These are phyloP conservation scores for Brachyhypopomus occidentalis DNA, from an alignment of 2,113 vertebrate species.

Conservation along the genomic window DNA sequence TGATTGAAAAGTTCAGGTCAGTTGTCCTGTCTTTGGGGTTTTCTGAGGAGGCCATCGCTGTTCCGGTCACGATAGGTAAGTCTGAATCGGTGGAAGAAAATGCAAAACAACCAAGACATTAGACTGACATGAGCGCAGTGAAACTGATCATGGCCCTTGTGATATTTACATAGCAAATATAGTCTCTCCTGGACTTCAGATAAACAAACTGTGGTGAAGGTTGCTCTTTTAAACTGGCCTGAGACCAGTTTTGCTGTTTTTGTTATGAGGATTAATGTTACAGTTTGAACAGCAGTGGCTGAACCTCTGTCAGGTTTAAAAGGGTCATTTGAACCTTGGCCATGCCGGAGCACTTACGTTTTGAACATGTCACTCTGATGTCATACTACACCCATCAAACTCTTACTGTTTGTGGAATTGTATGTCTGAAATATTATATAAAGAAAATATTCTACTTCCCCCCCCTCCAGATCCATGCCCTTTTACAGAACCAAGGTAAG, in stretches of 20 bases:
- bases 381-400: background rate
- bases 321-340: background rate
- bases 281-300: background rate
- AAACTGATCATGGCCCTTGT: slow-evolving; percentile 15
- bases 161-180: slow-evolving; percentile 41
- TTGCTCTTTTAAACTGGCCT: slow-evolving; percentile 5
- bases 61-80: slow-evolving; percentile 35
- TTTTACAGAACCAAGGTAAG: slow-evolving; percentile 40
- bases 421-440: background rate
- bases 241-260: background rate
- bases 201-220: slow-evolving; percentile 7
- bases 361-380: background rate
- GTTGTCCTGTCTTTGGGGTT: slow-evolving; percentile 49
- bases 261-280: background rate
- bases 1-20: slow-evolving; percentile 43
- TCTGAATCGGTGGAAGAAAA: slow-evolving; percentile 4
- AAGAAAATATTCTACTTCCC: too few relatives aligned
- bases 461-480: slow-evolving; percentile 44
- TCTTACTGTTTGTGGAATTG: background rate
- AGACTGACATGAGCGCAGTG: background rate
- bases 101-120: slow-evolving; percentile 35
- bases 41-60: slow-evolving; percentile 45
- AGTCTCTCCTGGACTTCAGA: background rate
- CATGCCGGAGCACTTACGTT: background rate
- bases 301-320: slow-evolving; percentile 15